Evolutionary conservation across 1,140 invertebrate genomes (phyloP).

Genomic region (Armadillidium nasatum): DNA sequence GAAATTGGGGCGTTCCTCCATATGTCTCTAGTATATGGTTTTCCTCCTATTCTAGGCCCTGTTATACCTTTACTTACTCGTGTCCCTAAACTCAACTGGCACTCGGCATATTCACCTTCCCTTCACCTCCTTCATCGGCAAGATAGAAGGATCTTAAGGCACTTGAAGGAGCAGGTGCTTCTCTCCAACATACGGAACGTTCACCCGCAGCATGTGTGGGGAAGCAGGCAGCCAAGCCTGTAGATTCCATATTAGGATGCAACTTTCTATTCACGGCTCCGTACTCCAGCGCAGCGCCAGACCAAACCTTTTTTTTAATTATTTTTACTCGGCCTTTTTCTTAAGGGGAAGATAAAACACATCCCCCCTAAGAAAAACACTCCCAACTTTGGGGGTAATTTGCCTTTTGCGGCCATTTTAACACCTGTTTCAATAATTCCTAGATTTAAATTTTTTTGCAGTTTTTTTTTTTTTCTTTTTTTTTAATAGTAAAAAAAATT

Average conservation of each 20-base stretch:
- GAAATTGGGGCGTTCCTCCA: background rate
- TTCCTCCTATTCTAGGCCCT: background rate
- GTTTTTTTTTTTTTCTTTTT: no score
- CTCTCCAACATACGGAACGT: background rate
- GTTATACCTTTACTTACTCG: background rate
- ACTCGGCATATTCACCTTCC: background rate
- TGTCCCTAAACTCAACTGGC: background rate
- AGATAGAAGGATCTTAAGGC: background rate
- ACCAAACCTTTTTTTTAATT: background rate
- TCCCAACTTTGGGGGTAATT: background rate
- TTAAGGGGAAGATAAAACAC: slow-evolving; percentile 3
- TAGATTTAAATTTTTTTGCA: background rate
- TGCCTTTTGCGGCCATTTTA: background rate
- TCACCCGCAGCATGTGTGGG: background rate
- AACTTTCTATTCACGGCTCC: slow-evolving; percentile 6
- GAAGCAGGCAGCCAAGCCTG: background rate
- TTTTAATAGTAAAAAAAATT: background rate
- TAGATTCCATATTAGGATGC: background rate
- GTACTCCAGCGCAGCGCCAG: background rate
- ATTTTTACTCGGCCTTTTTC: background rate
- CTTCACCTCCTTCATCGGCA: background rate
- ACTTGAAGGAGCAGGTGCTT: background rate
- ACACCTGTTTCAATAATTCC: slow-evolving; percentile 8
- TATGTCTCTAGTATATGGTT: background rate
- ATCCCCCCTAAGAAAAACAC: background rate